Conservation (phyloP, 2,888 invertebrate genomes). For the Tuberolachnus salignus region DNA sequence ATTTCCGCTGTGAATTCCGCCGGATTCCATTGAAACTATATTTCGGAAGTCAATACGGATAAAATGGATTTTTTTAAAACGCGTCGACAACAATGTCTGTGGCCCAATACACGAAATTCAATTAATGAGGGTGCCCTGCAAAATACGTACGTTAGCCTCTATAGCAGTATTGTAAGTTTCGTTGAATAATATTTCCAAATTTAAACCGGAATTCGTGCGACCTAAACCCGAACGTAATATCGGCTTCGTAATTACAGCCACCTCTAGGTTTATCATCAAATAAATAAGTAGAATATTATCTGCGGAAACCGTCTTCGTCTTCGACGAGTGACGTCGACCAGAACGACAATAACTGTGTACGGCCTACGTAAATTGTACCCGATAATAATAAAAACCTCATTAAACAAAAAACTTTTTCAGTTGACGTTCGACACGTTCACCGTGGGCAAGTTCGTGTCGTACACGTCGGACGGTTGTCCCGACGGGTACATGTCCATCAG, state of each 20-base stretch:
- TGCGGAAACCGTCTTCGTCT: background rate
- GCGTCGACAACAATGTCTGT: no score
- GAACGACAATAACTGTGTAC: background rate
- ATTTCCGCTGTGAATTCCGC: background rate
- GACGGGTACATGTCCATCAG: conserved; percentile 82
- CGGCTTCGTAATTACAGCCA: no score
- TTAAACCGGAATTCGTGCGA: no score
- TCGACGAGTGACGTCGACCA: background rate
- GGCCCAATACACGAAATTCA: no score
- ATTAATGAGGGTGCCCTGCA: no score
- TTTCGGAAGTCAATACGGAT: background rate
- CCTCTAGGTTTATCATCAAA: no score
- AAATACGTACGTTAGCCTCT: no score
- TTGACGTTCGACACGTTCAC: conserved; percentile 83
- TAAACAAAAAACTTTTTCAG: conserved; percentile 65
- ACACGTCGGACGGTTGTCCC: conserved; percentile 78
- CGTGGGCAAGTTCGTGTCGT: conserved; percentile 79
- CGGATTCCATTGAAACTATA: background rate
- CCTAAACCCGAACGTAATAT: no score
- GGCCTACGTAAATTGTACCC: background rate
- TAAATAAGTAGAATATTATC: no score
- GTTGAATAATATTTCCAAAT: no score
- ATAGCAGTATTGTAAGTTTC: no score
- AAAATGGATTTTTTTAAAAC: conserved; percentile 11
- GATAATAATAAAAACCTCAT: background rate